Conservation (phyloP, 2,888 invertebrate species). For the Fragum sueziense region DNA sequence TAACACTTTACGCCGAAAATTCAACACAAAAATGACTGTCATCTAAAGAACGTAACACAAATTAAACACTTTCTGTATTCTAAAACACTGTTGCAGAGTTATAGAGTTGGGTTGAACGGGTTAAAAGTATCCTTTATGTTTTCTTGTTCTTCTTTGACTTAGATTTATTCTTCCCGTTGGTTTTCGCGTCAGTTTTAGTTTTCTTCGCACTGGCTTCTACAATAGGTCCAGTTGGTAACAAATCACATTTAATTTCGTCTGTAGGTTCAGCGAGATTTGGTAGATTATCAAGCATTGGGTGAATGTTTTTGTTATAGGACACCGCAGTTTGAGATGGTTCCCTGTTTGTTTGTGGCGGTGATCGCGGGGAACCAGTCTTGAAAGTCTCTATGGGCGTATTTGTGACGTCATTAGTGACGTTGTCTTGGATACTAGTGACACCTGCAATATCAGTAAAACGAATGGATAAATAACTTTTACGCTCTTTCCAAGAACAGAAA, state of each 20-base stretch:
- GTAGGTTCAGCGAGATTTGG: background rate
- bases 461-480: too few relatives aligned
- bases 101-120: too few relatives aligned
- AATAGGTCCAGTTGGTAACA: background rate
- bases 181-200: background rate
- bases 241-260: background rate
- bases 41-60: too few relatives aligned
- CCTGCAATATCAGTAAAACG: background rate
- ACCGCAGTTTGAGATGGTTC: background rate
- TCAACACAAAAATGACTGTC: too few relatives aligned
- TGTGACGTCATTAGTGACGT: background rate
- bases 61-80: too few relatives aligned
- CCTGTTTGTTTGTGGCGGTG: background rate
- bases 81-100: too few relatives aligned
- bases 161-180: background rate
- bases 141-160: constrained; percentile 11
- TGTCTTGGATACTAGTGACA: background rate
- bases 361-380: background rate
- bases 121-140: too few relatives aligned
- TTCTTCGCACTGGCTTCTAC: background rate
- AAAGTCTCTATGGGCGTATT: constrained; percentile 1
- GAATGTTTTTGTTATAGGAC: background rate
- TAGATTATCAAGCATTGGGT: background rate
- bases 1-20: too few relatives aligned
- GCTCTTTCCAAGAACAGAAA: too few relatives aligned